Base-by-base conservation (phyloP, 1,140 invertebrate species). In the Colletes gigas region DNA sequence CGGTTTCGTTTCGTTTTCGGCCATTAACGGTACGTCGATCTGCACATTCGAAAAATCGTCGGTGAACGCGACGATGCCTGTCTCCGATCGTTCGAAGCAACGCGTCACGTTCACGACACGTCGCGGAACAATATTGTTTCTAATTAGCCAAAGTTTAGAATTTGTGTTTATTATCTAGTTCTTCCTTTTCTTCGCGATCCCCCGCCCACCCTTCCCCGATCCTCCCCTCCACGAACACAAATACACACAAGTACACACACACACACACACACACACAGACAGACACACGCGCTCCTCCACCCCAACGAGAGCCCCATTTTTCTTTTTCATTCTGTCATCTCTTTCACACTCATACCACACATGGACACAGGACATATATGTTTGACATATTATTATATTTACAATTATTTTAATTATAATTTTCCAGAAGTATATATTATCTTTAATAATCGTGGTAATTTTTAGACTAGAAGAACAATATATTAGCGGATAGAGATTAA, bases 401-500 rank as follows among this genome's bases (percentile, higher is more conserved):
- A 69, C 84, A 84, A 84, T 85, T 88, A 83, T 89, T 87, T 87
- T 87, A 88, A 89, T 85, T 89, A 88, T 89, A 86, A 88, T 90
- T 83, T 88, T 83, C 77, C 88, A 78, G 74, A 86, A 79, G 71
- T 88, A 89, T 90, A 88, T 89, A 92, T 86, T 73, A 88, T 82
- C 87, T 84, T 81, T 86, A 88, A 88, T 90, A 90, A 92, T 91
- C 90, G 90, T 92, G 90, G 90, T 92, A 92, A 90, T 91, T 88
- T 89, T 87, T 91, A 90, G 87, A 90, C 70, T 93, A 93, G 90
- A 88, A 88, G 88, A 92, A 92, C 89, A 91, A 91, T 92, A 92
- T 91, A 90, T 90, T 92, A 92, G 89, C 83, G 81, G 87, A 91
- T 91, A 91, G 90, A 90, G 86, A 92, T 92, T 88, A 89, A 92